A percentile compares a stretch with the other conserved stretches of the same genome.
These are phyloP conservation scores for Pseudonaja textilis DNA, from an alignment of 2,113 vertebrate species.

Conservation along the genomic window DNA sequence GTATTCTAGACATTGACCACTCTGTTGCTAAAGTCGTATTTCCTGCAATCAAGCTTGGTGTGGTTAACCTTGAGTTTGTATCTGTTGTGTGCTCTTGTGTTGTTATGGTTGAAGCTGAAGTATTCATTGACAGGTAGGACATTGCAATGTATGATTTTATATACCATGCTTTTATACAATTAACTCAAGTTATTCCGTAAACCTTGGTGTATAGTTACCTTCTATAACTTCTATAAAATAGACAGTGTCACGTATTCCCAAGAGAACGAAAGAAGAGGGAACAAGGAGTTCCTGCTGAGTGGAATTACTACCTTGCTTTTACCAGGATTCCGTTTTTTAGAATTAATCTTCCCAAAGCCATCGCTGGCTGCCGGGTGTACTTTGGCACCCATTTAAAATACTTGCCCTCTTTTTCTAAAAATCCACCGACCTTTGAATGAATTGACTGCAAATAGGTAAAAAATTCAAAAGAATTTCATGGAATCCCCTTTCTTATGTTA, in stretches of 20 bases:
- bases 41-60: too few relatives aligned
- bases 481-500: constrained; percentile 1
- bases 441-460: neutral
- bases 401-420: constrained; percentile 4
- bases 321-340: constrained; percentile 26
- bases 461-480: neutral
- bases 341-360: constrained; percentile 27
- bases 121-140: too few relatives aligned
- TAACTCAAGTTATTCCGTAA: neutral
- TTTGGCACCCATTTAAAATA: constrained; percentile 21
- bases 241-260: neutral
- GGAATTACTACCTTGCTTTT: constrained; percentile 14
- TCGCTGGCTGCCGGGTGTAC: neutral
- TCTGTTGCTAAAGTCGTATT: too few relatives aligned
- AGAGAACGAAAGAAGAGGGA: too few relatives aligned
- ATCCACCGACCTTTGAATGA: neutral
- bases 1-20: too few relatives aligned
- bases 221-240: neutral
- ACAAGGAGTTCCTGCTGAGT: neutral
- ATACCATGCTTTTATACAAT: too few relatives aligned
- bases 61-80: too few relatives aligned
- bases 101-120: too few relatives aligned
- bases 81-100: too few relatives aligned
- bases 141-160: too few relatives aligned
- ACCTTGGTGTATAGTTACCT: neutral